Conservation (phyloP, 2,113 vertebrate species). For the Dipodomys stephensi region DNA sequence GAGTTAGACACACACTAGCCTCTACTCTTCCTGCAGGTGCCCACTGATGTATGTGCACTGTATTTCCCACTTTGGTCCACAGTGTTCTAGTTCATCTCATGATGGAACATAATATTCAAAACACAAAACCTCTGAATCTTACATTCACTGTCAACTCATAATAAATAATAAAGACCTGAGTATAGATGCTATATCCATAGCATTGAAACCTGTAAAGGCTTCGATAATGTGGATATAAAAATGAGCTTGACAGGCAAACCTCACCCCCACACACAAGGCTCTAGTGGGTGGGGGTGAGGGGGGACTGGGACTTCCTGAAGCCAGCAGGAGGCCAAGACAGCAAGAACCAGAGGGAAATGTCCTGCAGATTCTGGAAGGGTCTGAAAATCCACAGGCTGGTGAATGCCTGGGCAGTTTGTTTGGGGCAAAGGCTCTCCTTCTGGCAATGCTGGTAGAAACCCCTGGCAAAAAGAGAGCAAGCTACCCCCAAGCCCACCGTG, state of each 20-base stretch:
- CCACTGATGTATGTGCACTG: rapidly evolving
- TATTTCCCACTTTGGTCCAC: not conserved
- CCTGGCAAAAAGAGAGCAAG: not conserved
- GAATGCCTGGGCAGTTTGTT: rapidly evolving
- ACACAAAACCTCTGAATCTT: not conserved
- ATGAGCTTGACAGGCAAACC: not conserved
- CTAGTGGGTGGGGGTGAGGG: rapidly evolving
- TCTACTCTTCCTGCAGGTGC: not conserved
- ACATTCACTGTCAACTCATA: rapidly evolving
- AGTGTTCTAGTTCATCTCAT: not conserved
- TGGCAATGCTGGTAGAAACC: no score
- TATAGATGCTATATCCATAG: no score
- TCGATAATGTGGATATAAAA: not conserved
- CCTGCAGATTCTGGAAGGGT: not conserved
- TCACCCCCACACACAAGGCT: rapidly evolving
- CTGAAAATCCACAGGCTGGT: not conserved
- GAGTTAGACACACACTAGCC: not conserved
- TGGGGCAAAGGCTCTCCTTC: not conserved
- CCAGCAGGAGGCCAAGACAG: not conserved
- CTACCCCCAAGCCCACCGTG: not conserved
- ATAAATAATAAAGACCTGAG: not conserved
- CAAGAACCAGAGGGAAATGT: rapidly evolving
- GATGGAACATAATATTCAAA: not conserved
- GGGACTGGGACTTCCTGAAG: rapidly evolving
- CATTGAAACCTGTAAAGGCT: rapidly evolving